These are phyloP conservation scores for Todiramphus chloris DNA, from an alignment of 2,113 vertebrate genomes.

Conservation along the genomic window DNA sequence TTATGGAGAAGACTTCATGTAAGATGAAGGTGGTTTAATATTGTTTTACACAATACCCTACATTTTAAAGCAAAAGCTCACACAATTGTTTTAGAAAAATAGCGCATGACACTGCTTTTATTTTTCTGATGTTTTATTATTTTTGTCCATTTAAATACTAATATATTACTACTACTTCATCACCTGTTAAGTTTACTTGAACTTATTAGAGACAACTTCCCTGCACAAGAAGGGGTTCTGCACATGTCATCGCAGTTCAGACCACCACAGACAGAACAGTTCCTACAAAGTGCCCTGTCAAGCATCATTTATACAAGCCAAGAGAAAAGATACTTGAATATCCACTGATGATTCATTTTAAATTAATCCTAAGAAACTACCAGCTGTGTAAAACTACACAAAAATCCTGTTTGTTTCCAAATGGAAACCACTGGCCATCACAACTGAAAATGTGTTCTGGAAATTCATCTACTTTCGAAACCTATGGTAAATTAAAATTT, in stretches of 20 bases:
- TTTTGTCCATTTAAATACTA: background rate
- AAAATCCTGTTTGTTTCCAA: background rate
- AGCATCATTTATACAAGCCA: background rate
- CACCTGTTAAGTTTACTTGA: background rate
- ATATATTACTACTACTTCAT: background rate
- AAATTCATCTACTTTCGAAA: background rate
- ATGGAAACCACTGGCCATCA: background rate
- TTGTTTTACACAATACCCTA: background rate
- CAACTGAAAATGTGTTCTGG: background rate
- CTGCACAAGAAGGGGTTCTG: background rate
- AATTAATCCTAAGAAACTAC: background rate
- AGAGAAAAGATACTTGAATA: background rate
- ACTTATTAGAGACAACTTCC: background rate
- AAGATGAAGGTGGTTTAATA: background rate
- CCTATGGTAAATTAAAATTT: background rate
- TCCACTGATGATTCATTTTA: background rate
- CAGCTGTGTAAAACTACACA: background rate
- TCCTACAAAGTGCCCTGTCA: background rate
- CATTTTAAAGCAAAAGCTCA: background rate
- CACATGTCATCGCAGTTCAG: background rate
- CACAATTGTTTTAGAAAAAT: fast-evolving
- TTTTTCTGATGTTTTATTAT: background rate
- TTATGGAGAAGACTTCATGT: background rate
- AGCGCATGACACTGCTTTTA: background rate
- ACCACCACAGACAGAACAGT: background rate